These are phyloP conservation scores for Apodemus speciosus DNA, from an alignment of 2,113 vertebrate species.

Conservation along the genomic window DNA sequence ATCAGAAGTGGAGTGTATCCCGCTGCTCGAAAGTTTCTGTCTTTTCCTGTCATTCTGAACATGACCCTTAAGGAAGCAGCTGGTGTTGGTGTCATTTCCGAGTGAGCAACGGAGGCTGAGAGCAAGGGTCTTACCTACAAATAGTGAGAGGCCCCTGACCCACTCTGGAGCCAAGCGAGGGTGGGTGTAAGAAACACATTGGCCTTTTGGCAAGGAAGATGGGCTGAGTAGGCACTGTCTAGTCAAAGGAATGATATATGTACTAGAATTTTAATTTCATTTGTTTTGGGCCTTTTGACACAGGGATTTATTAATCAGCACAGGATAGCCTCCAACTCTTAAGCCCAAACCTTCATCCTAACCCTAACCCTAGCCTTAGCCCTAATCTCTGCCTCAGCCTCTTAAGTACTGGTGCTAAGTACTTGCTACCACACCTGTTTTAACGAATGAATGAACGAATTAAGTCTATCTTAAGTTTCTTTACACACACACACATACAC, in stretches of 20 bases:
- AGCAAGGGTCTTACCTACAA: fast-evolving
- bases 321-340: not conserved
- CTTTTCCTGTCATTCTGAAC: not conserved
- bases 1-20: not conserved
- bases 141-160: fast-evolving
- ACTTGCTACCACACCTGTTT: not conserved
- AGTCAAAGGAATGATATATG: not conserved
- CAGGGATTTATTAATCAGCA: not conserved
- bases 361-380: not conserved
- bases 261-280: not conserved
- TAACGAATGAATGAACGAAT: not conserved
- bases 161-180: fast-evolving
- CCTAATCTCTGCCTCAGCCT: not conserved
- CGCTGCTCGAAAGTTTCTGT: not conserved
- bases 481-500: not conserved
- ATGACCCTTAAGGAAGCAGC: fast-evolving
- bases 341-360: not conserved
- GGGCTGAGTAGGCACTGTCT: fast-evolving
- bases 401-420: not conserved
- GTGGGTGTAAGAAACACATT: fast-evolving
- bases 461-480: not conserved
- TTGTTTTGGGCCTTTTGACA: not conserved
- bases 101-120: not conserved
- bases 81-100: not conserved
- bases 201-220: not conserved